Evolutionary conservation across 2,113 vertebrate genomes (phyloP).

Genomic region (Cairina moschata): DNA sequence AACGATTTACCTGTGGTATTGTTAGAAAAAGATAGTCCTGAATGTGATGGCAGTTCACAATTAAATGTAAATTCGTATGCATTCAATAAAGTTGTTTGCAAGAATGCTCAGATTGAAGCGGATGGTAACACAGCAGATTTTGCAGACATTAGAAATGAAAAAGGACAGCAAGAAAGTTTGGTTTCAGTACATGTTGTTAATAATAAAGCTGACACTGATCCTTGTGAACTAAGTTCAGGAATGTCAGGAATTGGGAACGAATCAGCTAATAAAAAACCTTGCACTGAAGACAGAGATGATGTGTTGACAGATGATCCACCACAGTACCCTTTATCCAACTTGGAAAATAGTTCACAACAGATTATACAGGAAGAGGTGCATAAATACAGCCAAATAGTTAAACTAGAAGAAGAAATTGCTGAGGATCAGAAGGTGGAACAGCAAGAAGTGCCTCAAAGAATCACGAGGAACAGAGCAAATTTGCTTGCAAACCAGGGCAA

Average conservation of each 20-base stretch:
- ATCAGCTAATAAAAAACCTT: conserved; percentile 51
- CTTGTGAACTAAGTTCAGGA: conserved; percentile 63
- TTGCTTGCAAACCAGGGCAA: conserved; percentile 77
- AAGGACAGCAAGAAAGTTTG: conserved; percentile 57
- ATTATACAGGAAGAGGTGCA: conserved; percentile 67
- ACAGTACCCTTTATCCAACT: conserved; percentile 47
- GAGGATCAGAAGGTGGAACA: conserved; percentile 82
- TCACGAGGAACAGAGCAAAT: conserved; percentile 82
- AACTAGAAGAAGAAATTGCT: conserved; percentile 76
- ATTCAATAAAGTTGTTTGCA: conserved; percentile 55
- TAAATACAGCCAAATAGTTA: conserved; percentile 72
- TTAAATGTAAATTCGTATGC: background rate
- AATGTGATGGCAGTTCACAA: conserved; percentile 53
- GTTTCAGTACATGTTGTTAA: conserved; percentile 63
- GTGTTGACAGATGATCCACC: conserved; percentile 52
- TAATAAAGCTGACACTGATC: conserved; percentile 57
- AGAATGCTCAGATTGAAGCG: conserved; percentile 53
- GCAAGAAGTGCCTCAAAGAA: conserved; percentile 77
- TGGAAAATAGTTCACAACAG: conserved; percentile 70
- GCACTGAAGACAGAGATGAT: conserved; percentile 54
- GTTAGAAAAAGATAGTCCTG: conserved; percentile 61
- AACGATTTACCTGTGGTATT: background rate
- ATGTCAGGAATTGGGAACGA: conserved; percentile 60
- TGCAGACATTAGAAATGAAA: conserved; percentile 66
- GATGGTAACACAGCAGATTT: conserved; percentile 61